These are phyloP conservation scores for Lasioglossum malachurum DNA, from an alignment of 2,888 invertebrate species.

Conservation along the genomic window DNA sequence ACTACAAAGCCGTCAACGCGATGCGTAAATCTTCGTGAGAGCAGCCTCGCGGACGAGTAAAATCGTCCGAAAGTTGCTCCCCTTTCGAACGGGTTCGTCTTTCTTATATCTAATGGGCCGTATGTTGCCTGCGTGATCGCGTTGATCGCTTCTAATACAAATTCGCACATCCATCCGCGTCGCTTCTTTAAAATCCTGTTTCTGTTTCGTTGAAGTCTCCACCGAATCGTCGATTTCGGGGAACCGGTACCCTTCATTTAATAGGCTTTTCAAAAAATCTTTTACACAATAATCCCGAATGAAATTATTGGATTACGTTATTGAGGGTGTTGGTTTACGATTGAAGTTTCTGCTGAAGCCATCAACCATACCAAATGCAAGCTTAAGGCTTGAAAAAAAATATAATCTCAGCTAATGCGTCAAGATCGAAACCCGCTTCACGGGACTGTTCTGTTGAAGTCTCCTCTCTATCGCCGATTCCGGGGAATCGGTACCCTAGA, in stretches of 20 bases:
- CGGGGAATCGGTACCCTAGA: background rate
- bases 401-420: background rate
- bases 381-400: background rate
- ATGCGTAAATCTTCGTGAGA: conserved; percentile 75
- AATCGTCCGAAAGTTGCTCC: conserved; percentile 42
- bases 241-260: background rate
- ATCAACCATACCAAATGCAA: background rate
- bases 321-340: background rate
- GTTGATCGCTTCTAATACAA: background rate
- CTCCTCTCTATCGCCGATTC: conserved; percentile 13
- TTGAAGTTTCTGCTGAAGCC: too few species aligned
- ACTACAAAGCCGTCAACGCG: conserved; percentile 80
- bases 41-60: conserved; percentile 46
- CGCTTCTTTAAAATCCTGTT: background rate
- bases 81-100: conserved; percentile 35
- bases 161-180: background rate
- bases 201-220: conserved; percentile 18
- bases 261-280: background rate
- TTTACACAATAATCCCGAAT: background rate
- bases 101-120: conserved; percentile 35
- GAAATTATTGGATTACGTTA: background rate
- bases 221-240: background rate
- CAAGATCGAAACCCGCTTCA: background rate
- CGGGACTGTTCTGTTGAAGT: conserved; percentile 9
- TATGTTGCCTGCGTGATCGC: conserved; percentile 8